These are phyloP conservation scores for Amphipoea oculea DNA, from an alignment of 2,888 invertebrate species.

Conservation along the genomic window DNA sequence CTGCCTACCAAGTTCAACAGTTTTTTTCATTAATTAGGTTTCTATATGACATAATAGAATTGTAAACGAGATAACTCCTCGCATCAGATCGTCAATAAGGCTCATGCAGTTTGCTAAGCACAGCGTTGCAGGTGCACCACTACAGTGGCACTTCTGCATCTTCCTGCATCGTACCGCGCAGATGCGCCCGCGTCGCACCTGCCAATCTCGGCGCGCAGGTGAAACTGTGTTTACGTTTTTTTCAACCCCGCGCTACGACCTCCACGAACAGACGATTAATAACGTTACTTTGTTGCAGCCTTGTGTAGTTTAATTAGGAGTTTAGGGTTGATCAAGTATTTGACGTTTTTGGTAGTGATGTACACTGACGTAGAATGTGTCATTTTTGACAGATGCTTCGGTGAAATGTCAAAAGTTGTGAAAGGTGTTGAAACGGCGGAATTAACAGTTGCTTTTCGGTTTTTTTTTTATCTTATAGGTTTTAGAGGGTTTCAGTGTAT, in stretches of 20 bases:
- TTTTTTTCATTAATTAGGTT: background rate
- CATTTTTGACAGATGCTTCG: constrained; percentile 27
- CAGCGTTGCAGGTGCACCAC: constrained; percentile 25
- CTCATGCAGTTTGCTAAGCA: background rate
- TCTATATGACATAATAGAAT: background rate
- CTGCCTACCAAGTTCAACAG: background rate
- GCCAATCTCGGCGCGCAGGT: constrained; percentile 88
- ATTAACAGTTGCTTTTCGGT: constrained; percentile 6
- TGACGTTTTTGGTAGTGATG: constrained; percentile 26
- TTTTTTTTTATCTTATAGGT: background rate
- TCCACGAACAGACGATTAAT: constrained; percentile 65
- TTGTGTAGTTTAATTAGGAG: constrained; percentile 59
- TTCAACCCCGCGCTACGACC: constrained; percentile 69
- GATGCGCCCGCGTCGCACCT: constrained; percentile 84
- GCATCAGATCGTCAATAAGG: background rate
- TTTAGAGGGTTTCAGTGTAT: background rate
- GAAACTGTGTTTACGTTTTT: constrained; percentile 86
- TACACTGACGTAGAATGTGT: constrained; percentile 10
- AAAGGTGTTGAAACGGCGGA: background rate
- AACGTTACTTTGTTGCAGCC: constrained; percentile 62
- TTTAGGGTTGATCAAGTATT: constrained; percentile 33
- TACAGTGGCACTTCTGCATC: constrained; percentile 39
- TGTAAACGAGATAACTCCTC: background rate
- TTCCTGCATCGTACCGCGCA: constrained; percentile 68
- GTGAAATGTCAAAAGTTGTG: constrained; percentile 10